phyloP scores from a whole-genome alignment of 2,797 vertebrate genomes.

The Pteronotus mesoamericanus region DNA sequence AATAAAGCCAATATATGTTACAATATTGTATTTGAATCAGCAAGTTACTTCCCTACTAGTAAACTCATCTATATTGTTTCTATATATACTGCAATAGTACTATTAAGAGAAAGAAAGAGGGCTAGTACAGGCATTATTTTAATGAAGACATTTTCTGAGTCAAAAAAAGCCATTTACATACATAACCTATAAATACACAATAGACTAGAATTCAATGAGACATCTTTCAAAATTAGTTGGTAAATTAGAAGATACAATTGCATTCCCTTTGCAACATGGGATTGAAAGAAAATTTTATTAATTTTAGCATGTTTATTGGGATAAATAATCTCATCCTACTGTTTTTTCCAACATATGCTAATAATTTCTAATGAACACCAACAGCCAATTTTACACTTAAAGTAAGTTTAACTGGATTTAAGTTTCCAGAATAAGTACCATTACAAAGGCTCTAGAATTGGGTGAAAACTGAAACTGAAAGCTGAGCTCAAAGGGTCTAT shows the following conservation, averaged over 20 bases:
- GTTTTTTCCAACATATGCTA: background rate
- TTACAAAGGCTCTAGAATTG: background rate
- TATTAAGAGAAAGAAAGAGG: background rate
- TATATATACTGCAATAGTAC: background rate
- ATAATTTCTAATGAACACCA: background rate
- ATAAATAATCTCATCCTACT: background rate
- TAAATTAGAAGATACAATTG: background rate
- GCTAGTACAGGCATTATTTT: background rate
- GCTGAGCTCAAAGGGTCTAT: background rate
- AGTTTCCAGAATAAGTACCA: background rate
- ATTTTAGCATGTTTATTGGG: background rate
- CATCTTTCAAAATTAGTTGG: constrained; percentile 11
- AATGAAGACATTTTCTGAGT: background rate
- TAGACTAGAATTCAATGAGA: background rate
- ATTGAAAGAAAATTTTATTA: background rate
- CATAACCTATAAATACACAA: background rate
- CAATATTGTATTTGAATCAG: background rate
- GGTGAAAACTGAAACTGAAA: background rate
- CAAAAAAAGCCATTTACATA: background rate
- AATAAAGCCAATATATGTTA: background rate
- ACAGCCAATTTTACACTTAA: background rate
- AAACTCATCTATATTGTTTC: background rate
- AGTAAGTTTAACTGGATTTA: constrained; percentile 7
- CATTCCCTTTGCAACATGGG: background rate
- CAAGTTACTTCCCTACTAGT: background rate